Base-by-base conservation (phyloP, 2,113 vertebrate genomes). In the Nycticorax nycticorax region DNA sequence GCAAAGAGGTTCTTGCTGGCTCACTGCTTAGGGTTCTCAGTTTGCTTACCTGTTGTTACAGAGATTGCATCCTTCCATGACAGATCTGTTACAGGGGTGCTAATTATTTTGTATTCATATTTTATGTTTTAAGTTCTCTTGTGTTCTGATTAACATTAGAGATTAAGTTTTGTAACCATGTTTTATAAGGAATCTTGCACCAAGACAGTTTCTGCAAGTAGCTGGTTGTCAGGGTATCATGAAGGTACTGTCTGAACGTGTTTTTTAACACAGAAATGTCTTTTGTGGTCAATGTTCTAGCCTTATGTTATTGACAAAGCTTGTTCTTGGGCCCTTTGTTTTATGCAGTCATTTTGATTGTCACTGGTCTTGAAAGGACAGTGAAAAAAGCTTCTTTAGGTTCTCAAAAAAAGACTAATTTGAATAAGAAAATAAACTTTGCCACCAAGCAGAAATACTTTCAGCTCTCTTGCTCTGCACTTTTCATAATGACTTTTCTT, bases 181-280 rank as follows among this genome's bases (percentile, higher is more conserved):
- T 68, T 77, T 81, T 45, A 24, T 52, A 56, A 63, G 41, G 56
- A 43, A 24, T 48, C 39, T 48, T 81, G 27, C 45, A 35, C 16
- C 48, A 63, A 56, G 69, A 7, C 41, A 33, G 41, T 33, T 66
- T 33, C 59, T 81, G 47, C 24, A 73, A 47, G 53, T n/a, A 84
- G 18, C 9, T 0, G 3, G 18, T 26, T 35, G 18, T 53, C 30
- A 28, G 47, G 20, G 14, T 88, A 10, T 39, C 7, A 0, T 43
- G 27, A 23, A 71, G 73, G 7, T 75, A 66, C 41, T 13, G 24
- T 11, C 28, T 35, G 33, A 57, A 33, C 0, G 1, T 26, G 32
- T 12, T 52, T 48, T 73, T 48, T 48, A 39, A 52, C 8, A 3
- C 8, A 50, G 50, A 32, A 72, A 26, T 67, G 48, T n/a, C 13